Conservation (phyloP, 2,113 vertebrate genomes). For the Illadopsis cleaveri region DNA sequence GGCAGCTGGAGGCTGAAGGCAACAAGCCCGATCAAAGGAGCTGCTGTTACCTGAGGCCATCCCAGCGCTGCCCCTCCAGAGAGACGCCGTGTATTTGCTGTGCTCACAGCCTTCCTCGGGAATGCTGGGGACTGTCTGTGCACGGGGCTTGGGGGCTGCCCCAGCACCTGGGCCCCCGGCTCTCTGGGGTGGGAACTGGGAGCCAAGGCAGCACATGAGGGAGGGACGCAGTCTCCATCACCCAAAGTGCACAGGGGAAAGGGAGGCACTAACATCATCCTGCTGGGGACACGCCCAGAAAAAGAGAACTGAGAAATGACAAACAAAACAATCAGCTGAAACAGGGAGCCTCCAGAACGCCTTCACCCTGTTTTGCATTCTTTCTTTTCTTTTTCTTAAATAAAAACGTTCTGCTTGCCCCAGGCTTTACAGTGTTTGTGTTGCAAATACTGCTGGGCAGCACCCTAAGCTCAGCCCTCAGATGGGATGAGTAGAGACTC, state of each 20-base stretch:
- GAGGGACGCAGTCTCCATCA: neutral
- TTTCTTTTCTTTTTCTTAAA: neutral
- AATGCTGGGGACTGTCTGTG: neutral
- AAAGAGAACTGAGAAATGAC: neutral
- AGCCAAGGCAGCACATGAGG: neutral
- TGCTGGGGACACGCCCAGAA: neutral
- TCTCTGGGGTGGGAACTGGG: accelerated
- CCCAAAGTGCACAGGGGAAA: neutral
- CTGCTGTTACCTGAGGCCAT: slow-evolving; percentile 2
- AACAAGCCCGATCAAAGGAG: slow-evolving; percentile 48
- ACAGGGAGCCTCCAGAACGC: neutral
- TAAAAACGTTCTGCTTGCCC: neutral
- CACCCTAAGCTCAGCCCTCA: neutral
- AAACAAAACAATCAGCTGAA: neutral
- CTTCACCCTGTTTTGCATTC: neutral
- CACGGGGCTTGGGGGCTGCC: neutral
- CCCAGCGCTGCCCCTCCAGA: neutral
- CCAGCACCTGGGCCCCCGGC: neutral
- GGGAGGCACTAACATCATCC: neutral
- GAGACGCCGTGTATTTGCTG: accelerated
- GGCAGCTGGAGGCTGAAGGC: slow-evolving; percentile 25
- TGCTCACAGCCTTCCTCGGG: neutral
- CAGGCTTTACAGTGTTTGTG: neutral
- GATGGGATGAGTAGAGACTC: neutral
- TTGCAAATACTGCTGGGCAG: neutral